A percentile compares a stretch with the other conserved stretches of the same genome.
These are phyloP conservation scores for Xyrauchen texanus DNA, from an alignment of 2,113 vertebrate species.

Conservation along the genomic window DNA sequence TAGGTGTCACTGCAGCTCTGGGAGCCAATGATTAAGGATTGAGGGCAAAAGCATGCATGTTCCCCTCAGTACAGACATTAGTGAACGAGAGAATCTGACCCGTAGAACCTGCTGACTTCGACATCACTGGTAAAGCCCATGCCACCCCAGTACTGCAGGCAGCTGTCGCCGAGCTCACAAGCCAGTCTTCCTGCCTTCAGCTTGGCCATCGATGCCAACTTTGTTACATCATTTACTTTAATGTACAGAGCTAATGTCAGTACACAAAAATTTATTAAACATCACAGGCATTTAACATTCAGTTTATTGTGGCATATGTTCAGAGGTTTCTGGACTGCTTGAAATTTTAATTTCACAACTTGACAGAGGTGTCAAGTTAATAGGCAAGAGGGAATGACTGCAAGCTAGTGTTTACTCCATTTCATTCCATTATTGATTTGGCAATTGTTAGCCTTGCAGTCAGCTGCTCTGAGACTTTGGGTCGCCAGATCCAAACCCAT, in stretches of 20 bases:
- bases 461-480: neutral
- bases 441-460: neutral
- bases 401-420: neutral
- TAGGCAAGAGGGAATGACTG: neutral
- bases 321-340: neutral
- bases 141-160: constrained; percentile 90
- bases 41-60: neutral
- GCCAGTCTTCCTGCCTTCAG: constrained; percentile 81
- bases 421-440: constrained; percentile 2
- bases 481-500: constrained; percentile 5
- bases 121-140: constrained; percentile 89
- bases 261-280: neutral
- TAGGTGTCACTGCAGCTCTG: constrained; percentile 60
- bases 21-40: neutral
- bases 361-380: neutral
- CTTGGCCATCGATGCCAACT: constrained; percentile 87
- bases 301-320: neutral
- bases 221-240: constrained; percentile 83
- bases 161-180: constrained; percentile 80
- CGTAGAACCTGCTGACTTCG: constrained; percentile 83
- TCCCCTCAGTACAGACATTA: neutral
- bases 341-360: neutral
- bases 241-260: constrained; percentile 74
- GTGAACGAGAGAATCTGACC: constrained; percentile 68
- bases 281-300: neutral